These are phyloP conservation scores for Cyclura pinguis DNA, from an alignment of 2,797 vertebrate species.

Conservation along the genomic window DNA sequence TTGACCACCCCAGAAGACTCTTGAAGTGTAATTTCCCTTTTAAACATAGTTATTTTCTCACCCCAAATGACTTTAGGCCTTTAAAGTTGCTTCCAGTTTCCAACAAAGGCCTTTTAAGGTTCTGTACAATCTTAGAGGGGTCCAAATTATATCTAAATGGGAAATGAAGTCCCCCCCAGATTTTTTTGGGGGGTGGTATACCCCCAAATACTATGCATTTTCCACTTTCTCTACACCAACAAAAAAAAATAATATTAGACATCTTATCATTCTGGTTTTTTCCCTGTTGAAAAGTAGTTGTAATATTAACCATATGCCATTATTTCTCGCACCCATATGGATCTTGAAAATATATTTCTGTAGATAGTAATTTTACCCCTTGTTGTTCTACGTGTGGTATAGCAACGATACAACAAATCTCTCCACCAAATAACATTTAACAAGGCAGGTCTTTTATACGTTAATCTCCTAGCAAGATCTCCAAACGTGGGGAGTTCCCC, in stretches of 20 bases:
- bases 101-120: no score
- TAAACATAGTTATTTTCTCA: no score
- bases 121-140: no score
- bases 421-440: conserved; percentile 45
- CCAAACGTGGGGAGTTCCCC: conserved; percentile 52
- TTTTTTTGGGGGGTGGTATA: no score
- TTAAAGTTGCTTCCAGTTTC: no score
- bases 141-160: no score
- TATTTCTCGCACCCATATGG: conserved; percentile 57
- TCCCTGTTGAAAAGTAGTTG: conserved; percentile 2
- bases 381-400: conserved; percentile 51
- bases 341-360: conserved; percentile 63
- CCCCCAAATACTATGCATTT: not conserved
- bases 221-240: not conserved
- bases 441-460: conserved; percentile 55
- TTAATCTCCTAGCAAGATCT: conserved; percentile 33
- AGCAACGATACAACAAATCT: conserved; percentile 56
- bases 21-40: no score
- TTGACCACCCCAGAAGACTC: no score
- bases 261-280: conserved; percentile 59
- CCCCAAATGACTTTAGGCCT: no score
- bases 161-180: no score
- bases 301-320: conserved; percentile 59
- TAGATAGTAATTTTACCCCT: conserved; percentile 58
- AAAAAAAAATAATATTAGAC: conserved; percentile 59